Conservation (phyloP, 2,113 vertebrate genomes). For the Neotoma lepida region DNA sequence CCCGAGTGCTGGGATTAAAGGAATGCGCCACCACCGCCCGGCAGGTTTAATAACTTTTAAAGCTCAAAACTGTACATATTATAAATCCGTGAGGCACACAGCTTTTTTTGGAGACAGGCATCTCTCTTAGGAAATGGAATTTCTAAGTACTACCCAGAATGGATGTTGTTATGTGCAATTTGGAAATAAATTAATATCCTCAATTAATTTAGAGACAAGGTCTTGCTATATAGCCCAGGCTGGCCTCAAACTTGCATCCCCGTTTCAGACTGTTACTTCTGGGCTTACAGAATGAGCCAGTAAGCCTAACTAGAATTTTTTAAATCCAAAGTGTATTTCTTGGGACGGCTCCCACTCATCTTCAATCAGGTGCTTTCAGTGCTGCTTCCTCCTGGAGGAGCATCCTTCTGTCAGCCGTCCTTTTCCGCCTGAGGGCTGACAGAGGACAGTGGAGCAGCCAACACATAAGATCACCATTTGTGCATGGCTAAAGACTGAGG, state of each 20-base stretch:
- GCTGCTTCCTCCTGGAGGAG: background rate
- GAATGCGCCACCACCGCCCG: no score
- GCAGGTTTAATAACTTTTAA: background rate
- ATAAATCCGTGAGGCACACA: background rate
- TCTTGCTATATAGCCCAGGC: background rate
- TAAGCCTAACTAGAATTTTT: background rate
- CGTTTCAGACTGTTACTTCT: background rate
- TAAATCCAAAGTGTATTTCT: background rate
- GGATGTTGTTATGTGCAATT: background rate
- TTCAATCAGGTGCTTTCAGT: background rate
- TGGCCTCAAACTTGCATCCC: background rate
- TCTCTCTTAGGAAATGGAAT: background rate
- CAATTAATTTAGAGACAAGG: background rate
- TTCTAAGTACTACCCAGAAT: background rate
- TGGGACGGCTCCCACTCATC: background rate
- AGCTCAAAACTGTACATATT: background rate
- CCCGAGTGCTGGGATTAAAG: no score
- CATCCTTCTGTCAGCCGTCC: background rate
- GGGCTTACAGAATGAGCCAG: background rate
- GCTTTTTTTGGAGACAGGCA: background rate
- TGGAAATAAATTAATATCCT: background rate
- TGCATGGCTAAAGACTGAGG: background rate
- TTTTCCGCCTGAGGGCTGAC: background rate
- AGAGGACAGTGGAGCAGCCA: background rate
- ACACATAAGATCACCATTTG: background rate